These are phyloP conservation scores for Sturmia bella DNA, from an alignment of 2,888 invertebrate genomes.

Conservation along the genomic window DNA sequence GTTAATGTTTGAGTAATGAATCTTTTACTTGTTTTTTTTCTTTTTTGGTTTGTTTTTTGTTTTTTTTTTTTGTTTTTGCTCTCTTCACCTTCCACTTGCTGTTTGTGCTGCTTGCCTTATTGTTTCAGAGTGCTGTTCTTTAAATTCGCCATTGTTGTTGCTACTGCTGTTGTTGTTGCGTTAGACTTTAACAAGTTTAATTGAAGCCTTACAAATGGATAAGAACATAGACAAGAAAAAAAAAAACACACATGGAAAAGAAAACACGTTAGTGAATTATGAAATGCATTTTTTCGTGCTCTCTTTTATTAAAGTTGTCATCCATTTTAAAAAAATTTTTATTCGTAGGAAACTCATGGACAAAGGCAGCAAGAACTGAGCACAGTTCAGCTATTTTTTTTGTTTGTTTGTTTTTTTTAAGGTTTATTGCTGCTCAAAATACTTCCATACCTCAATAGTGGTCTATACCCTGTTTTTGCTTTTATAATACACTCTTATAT, in stretches of 20 bases:
- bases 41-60: conserved; percentile 3
- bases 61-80: conserved; percentile 11
- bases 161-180: conserved; percentile 22
- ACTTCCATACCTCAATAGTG: neutral
- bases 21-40: conserved; percentile 36
- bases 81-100: conserved; percentile 51
- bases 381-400: neutral
- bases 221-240: neutral
- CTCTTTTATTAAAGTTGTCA: conserved; percentile 3
- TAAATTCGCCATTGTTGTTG: conserved; percentile 8
- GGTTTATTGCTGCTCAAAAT: too few relatives aligned
- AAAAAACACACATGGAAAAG: neutral
- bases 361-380: conserved; percentile 12
- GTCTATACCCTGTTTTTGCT: neutral
- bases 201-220: conserved; percentile 59
- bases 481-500: neutral
- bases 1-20: conserved; percentile 66
- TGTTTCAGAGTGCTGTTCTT: conserved; percentile 7
- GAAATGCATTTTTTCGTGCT: conserved; percentile 35
- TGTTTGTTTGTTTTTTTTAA: neutral
- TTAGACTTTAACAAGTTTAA: conserved; percentile 38
- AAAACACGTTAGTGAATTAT: conserved; percentile 40
- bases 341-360: conserved; percentile 22
- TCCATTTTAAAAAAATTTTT: conserved; percentile 12
- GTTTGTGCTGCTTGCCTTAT: conserved; percentile 24